Conservation (phyloP, 1,140 invertebrate species). For the Batillaria attramentaria region DNA sequence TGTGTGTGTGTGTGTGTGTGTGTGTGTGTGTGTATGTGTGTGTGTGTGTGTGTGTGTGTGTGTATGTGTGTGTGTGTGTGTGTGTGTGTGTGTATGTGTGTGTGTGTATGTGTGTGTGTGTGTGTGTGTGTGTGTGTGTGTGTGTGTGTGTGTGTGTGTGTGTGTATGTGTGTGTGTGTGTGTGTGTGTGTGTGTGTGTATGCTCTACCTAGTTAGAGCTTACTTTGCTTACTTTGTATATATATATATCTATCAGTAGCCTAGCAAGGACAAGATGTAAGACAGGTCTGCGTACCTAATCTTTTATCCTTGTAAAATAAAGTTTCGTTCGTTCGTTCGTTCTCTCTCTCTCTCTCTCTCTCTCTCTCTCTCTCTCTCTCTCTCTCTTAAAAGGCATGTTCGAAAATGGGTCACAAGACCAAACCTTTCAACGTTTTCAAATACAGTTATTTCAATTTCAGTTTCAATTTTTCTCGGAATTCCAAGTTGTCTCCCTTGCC, state of each 20-base stretch:
- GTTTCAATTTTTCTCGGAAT: too few species aligned
- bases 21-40: not conserved
- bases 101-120: not conserved
- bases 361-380: too few species aligned
- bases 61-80: constrained; percentile 17
- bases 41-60: constrained; percentile 14
- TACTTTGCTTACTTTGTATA: too few species aligned
- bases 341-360: too few species aligned
- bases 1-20: constrained; percentile 2
- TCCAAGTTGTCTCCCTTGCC: too few species aligned
- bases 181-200: not conserved
- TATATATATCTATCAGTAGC: not conserved
- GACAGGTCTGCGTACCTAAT: not conserved
- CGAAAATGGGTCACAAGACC: too few species aligned
- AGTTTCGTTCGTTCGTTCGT: too few species aligned
- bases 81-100: constrained; percentile 5
- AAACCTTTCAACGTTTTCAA: too few species aligned
- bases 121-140: not conserved
- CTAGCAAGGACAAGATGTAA: not conserved
- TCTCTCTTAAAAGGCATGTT: too few species aligned
- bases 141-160: constrained; percentile 10
- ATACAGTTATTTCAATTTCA: too few species aligned
- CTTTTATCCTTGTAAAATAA: too few species aligned
- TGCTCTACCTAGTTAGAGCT: too few species aligned
- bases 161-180: not conserved